Conservation (phyloP, 2,113 vertebrate species). For the Bothrops jararaca region DNA sequence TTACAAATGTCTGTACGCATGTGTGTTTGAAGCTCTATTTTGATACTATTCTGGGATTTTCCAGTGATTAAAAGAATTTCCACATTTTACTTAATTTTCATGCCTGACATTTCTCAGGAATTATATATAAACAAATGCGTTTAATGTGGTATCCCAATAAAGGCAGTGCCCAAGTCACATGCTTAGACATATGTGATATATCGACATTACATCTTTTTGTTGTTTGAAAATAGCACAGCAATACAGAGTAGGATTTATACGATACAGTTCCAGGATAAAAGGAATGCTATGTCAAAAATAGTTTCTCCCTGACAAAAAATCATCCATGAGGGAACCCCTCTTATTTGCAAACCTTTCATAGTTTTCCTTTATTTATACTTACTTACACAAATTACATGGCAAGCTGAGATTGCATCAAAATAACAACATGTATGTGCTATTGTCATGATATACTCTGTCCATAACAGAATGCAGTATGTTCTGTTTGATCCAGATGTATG, state of each 20-base stretch:
- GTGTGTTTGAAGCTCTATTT: background rate
- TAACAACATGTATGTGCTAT: background rate
- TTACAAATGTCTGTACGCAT: background rate
- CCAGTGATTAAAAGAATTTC: background rate
- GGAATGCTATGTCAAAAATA: slow-evolving; percentile 11
- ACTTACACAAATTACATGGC: background rate
- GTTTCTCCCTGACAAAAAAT: slow-evolving; percentile 29
- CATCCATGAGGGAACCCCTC: slow-evolving; percentile 21
- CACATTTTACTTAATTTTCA: background rate
- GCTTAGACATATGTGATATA: background rate
- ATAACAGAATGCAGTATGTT: background rate
- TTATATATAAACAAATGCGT: background rate
- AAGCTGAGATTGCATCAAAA: background rate
- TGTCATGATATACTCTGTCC: background rate
- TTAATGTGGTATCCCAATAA: background rate
- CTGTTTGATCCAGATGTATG: background rate
- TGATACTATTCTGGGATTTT: background rate
- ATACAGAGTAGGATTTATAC: background rate
- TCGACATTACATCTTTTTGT: background rate
- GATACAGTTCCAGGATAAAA: background rate
- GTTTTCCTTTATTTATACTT: slow-evolving; percentile 26
- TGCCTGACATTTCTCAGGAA: background rate
- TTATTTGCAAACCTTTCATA: slow-evolving; percentile 17
- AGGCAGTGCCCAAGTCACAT: background rate
- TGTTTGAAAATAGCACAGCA: background rate